phyloP scores from a whole-genome alignment of 2,113 vertebrate genomes.

The Falcunculus frontatus region DNA sequence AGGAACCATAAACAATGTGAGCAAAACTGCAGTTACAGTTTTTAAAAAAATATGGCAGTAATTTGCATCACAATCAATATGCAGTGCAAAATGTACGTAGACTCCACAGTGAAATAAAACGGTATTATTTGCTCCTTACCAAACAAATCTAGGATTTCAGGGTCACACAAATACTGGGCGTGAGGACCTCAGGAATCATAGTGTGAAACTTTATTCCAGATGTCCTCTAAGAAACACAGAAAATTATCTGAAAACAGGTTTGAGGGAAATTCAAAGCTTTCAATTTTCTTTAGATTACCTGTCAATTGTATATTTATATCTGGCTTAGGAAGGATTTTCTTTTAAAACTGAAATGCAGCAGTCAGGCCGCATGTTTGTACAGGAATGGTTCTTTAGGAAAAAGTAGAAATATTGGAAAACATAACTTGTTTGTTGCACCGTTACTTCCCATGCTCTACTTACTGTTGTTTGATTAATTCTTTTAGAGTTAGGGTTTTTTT shows the following conservation, averaged over 20 bases:
- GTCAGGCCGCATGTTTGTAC: neutral
- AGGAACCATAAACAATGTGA: neutral
- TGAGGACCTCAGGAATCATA: neutral
- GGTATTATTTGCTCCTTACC: neutral
- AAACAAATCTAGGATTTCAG: neutral
- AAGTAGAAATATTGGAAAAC: neutral
- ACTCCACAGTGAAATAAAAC: neutral
- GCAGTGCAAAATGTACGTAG: neutral
- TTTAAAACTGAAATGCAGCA: neutral
- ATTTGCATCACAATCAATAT: neutral
- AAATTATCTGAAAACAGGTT: neutral
- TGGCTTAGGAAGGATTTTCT: neutral
- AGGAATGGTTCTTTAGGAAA: neutral
- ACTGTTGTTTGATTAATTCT: neutral
- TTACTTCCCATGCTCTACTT: neutral
- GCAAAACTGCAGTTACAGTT: neutral
- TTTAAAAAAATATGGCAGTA: neutral
- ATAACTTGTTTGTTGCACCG: neutral
- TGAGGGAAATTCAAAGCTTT: neutral
- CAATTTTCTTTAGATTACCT: neutral
- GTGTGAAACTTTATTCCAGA: neutral
- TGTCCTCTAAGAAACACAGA: neutral
- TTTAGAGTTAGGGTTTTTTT: fast-evolving
- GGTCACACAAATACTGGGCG: neutral
- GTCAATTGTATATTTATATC: neutral